A percentile compares a stretch with the other conserved stretches of the same genome.
These are phyloP conservation scores for Lasioglossum baleicum DNA, from an alignment of 1,140 invertebrate species.

Conservation along the genomic window DNA sequence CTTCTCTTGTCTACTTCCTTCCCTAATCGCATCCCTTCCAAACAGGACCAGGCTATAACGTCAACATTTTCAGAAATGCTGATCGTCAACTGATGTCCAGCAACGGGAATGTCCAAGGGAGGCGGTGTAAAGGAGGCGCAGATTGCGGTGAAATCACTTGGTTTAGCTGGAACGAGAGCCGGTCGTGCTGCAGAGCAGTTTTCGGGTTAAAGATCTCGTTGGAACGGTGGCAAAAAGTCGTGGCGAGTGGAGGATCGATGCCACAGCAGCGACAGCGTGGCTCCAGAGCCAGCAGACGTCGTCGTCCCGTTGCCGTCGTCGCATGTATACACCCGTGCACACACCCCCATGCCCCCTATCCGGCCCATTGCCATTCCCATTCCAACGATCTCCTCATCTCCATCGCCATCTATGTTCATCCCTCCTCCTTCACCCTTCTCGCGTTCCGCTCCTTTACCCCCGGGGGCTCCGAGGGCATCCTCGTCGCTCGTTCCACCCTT, in stretches of 20 bases:
- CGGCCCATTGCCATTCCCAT: constrained; percentile 59
- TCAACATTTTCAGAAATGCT: no score
- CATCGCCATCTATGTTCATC: constrained; percentile 43
- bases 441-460: constrained; percentile 33
- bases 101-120: neutral
- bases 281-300: constrained; percentile 72
- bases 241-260: constrained; percentile 71
- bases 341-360: constrained; percentile 19
- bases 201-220: constrained; percentile 65
- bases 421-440: neutral
- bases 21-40: no score
- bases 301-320: constrained; percentile 53
- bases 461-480: constrained; percentile 29
- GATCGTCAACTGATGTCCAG: no score
- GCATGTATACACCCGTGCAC: constrained; percentile 30
- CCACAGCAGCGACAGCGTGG: constrained; percentile 72
- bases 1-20: no score
- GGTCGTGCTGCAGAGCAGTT: constrained; percentile 52
- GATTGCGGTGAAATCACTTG: constrained; percentile 45
- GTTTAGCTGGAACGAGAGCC: constrained; percentile 41
- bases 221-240: constrained; percentile 69
- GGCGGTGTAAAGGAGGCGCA: neutral
- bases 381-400: constrained; percentile 55
- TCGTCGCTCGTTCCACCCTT: constrained; percentile 11
- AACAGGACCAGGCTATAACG: no score